Evolutionary conservation across 1,140 invertebrate species (phyloP), one percentile per base, ranked within the genome.

Genomic region (Aphelenchoides fujianensis): DNA sequence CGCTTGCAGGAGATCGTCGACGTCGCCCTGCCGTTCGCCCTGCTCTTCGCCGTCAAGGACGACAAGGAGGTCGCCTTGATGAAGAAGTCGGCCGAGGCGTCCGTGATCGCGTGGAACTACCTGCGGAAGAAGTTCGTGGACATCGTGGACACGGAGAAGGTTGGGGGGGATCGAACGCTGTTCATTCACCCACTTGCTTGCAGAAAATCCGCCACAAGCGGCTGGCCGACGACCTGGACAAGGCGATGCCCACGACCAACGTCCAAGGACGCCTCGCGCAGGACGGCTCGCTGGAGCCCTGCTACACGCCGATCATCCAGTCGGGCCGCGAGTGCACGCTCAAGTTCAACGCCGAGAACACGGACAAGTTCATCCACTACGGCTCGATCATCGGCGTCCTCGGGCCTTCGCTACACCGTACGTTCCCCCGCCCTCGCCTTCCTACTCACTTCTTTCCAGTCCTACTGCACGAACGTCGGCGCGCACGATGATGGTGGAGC

Each of bases 391-490:
- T 96, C 48, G 96, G 94, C 86, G 92, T 92, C 27, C 86, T 99
- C 72, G n/a, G 97, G 97, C 28, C 91, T 91, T 16, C 88, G 96
- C 63, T 98, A 97, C 85, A 97, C 96, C 41, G 80, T 82, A 57
- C n/a, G n/a, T n/a, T n/a, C n/a, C n/a, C n/a, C n/a, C n/a, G n/a
- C n/a, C n/a, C n/a, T n/a, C n/a, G n/a, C n/a, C n/a, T n/a, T n/a
- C n/a, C n/a, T n/a, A n/a, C n/a, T n/a, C n/a, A n/a, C n/a, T n/a
- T n/a, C 68, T 61, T 71, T 78, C 74, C 52, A 74, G 85, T 93
- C 91, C 0, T 99, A 99, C 83, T 99, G 97, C 86, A 95, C 96
- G 0, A 99, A 99, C 85, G 92, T 99, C 79, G 92, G n/a, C 95
- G 12, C 89, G 97, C 68, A 99, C 97, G n/a, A 87, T 99, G 71